Conservation (phyloP, 2,888 invertebrate genomes). For the Calliopum simillimum region DNA sequence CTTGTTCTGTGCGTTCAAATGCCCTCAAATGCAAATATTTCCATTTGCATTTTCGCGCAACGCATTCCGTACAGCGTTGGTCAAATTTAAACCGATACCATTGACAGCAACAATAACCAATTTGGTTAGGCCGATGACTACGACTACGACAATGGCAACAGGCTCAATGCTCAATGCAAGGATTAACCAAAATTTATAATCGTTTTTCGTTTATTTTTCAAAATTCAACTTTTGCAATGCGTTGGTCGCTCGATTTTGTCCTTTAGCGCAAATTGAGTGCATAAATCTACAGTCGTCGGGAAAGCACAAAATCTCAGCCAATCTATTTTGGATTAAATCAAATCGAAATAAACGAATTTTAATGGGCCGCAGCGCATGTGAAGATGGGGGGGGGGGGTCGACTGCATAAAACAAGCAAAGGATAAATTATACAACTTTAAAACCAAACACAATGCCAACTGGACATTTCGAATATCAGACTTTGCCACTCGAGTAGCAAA, state of each 20-base stretch:
- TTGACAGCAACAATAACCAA: slow-evolving; percentile 1
- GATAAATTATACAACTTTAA: too few species aligned
- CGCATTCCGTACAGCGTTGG: not conserved
- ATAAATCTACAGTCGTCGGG: slow-evolving; percentile 54
- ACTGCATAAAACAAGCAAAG: too few species aligned
- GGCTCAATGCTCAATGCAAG: too few species aligned
- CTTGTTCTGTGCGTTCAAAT: too few species aligned
- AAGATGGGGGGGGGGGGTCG: too few species aligned
- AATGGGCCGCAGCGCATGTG: slow-evolving; percentile 52
- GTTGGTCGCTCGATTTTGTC: slow-evolving; percentile 7
- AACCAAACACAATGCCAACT: too few species aligned
- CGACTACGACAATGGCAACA: too few species aligned
- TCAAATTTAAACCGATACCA: not conserved
- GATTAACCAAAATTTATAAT: slow-evolving; percentile 68
- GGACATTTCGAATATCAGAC: too few species aligned
- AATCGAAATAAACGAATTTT: slow-evolving; percentile 68
- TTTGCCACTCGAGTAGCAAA: slow-evolving; percentile 50
- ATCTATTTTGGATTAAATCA: slow-evolving; percentile 67
- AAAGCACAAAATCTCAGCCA: slow-evolving; percentile 49
- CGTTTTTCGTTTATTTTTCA: slow-evolving; percentile 45
- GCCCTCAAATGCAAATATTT: slow-evolving; percentile 32
- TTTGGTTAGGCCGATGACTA: slow-evolving; percentile 11
- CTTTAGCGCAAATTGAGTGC: slow-evolving; percentile 56
- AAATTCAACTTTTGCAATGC: not conserved
- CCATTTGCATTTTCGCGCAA: slow-evolving; percentile 54